Percentiles rank a stretch among this genome's conserved stretches.
Conservation (phyloP, 2,888 invertebrate genomes). For the Melinaea marsaeus region DNA sequence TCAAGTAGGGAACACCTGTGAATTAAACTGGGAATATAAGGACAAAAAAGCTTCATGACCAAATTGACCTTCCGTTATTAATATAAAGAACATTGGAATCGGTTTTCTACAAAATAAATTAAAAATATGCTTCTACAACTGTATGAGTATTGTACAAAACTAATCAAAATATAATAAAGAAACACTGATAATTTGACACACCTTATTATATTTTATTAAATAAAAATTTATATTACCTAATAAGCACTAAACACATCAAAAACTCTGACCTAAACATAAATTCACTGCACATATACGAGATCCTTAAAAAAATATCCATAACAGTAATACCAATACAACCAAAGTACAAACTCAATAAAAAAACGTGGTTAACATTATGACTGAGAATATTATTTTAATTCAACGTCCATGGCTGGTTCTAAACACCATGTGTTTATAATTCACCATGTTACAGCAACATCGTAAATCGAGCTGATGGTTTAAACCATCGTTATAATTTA, state of each 20-base stretch:
- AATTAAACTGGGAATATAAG: conserved; percentile 35
- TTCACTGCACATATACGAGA: conserved; percentile 32
- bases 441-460: conserved; percentile 43
- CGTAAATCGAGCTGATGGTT: conserved; percentile 52
- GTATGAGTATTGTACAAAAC: too few relatives aligned
- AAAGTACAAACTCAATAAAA: neutral
- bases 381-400: conserved; percentile 24
- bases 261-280: conserved; percentile 36
- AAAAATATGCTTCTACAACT: neutral
- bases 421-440: conserved; percentile 41
- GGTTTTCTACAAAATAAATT: neutral
- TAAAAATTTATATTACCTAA: too few relatives aligned
- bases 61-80: conserved; percentile 26
- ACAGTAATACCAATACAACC: conserved; percentile 11
- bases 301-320: conserved; percentile 37
- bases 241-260: conserved; percentile 18
- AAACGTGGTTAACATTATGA: neutral
- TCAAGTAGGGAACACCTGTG: conserved; percentile 34
- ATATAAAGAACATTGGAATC: conserved; percentile 12
- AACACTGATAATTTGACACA: too few relatives aligned
- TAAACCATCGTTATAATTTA: conserved; percentile 64
- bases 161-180: too few relatives aligned
- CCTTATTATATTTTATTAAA: too few relatives aligned
- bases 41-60: conserved; percentile 36
- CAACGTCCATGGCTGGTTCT: conserved; percentile 43